Evolutionary conservation across 2,888 invertebrate species (phyloP), one percentile per base, ranked within the genome.

Genomic region (Drosophila melanosoma): DNA sequence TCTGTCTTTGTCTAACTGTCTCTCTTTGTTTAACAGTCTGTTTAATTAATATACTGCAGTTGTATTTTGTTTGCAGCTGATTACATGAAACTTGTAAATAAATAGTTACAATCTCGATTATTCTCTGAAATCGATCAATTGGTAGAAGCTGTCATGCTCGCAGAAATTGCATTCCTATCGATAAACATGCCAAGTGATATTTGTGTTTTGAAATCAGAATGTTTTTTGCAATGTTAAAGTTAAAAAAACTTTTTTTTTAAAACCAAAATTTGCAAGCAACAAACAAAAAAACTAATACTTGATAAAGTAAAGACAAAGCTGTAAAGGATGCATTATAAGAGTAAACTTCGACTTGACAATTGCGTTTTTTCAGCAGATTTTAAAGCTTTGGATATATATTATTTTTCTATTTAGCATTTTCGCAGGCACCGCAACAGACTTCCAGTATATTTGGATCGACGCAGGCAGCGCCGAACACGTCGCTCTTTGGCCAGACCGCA

Each of bases 401-500:
- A 12, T 42, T 7, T 15, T 38, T 60, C 40, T 20, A 32, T 29
- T 29, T 56, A 87, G 85, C 77, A 11, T 93, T 93, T 68, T 79
- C 91, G 3, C 93, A 93, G 56, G 90, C 91, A 78, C 94, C 94
- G 74, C 95, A 94, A 76, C 95, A 94, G 76, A 94, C 94, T 65
- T 92, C 95, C 0, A 94, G 94, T 7, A 93, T 96, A 4, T 96
- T 96, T 87, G 95, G 95, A 11, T 60, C 8, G 1, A 92, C 94
- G 0, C 91, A 93, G 35, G 88, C 91, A 5, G 90, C 94, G 0
- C 87, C 94, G 0, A 94, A 94, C 51, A 88, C 90, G 26, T 94
- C 95, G 5, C 94, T 97, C 8, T 97, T 97, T 84, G 96, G 96
- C 0, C 94, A 95, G 32, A 89, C 93, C 0, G 94, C 94, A 78